Base-by-base conservation (phyloP, 53 echinoderm and acorn worm genomes). In the Hippasteria phrygiana region DNA sequence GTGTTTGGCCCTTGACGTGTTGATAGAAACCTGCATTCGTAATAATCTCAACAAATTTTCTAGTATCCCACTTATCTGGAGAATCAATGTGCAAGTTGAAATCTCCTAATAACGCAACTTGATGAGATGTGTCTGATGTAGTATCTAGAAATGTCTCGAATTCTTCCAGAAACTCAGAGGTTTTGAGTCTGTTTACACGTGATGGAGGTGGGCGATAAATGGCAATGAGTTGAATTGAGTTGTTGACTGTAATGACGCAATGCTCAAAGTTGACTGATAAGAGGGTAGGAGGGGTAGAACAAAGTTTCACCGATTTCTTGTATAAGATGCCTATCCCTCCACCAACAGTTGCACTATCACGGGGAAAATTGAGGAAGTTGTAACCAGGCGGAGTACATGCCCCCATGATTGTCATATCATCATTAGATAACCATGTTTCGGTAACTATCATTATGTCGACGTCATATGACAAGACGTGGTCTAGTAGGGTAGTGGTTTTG, bases 191-290 rank as follows among this genome's bases (percentile, higher is more conserved):
- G 26, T 88, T 88, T 0, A 51, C 71, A 0, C 53, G 50, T 22
- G 71, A 89, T 48, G 89, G 89, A n/a, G 79, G 79, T 48, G 81
- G 89, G 12, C 89, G 71, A 46, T 89, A 80, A 13, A 80, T 54
- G 0, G 38, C 42, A 9, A 89, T 34, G 24, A 89, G n/a, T 35
- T 80, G 34, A 37, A 89, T 71, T 26, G 71, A 38, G 55, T 80
- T 80, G 2, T 63, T 73, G 17, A 89, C 53, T 20, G 48, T 71
- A 17, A 80, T 10, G 18, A 65, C 50, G 62, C 81, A 72, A 26
- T 89, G 89, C 38, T 89, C 89, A 80, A 80, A 89, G 32, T 34
- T 89, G 16, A 62, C 55, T 6, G 71, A 89, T 18, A n/a, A 37
- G 5, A 70, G 5, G 11, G 43, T 59, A 35, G 88, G 22, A 55